phyloP scores from a whole-genome alignment of 2,797 vertebrate species.

The Capromys pilorides region DNA sequence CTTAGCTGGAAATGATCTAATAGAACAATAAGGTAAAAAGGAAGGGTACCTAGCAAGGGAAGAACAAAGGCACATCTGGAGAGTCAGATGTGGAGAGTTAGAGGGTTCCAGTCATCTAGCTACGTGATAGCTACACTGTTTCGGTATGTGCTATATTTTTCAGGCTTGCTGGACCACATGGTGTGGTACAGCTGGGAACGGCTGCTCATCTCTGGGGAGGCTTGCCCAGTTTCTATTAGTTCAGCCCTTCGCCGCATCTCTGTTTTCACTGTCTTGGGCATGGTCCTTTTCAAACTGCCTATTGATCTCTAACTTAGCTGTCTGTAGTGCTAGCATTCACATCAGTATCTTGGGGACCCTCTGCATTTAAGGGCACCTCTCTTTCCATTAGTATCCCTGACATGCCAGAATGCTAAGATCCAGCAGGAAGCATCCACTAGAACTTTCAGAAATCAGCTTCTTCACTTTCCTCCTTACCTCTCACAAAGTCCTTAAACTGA shows the following conservation, averaged over 20 bases:
- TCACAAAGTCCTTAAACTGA: conserved; percentile 20
- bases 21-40: neutral
- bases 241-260: neutral
- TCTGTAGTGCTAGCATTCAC: neutral
- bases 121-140: neutral
- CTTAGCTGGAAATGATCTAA: neutral
- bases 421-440: neutral
- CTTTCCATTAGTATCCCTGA: neutral
- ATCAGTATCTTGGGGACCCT: neutral
- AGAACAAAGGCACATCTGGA: neutral
- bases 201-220: neutral
- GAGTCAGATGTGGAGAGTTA: neutral
- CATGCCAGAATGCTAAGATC: neutral
- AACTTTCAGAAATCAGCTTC: conserved; percentile 24
- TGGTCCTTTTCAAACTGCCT: neutral
- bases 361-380: neutral
- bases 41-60: neutral
- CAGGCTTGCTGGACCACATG: neutral
- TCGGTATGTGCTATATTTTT: neutral
- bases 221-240: neutral
- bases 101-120: neutral
- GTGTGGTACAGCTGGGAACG: neutral
- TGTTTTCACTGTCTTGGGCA: neutral
- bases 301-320: neutral
- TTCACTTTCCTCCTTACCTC: neutral